A percentile compares a stretch with the other conserved stretches of the same genome.
Conservation (phyloP, 2,113 vertebrate species). For the Sarotherodon lohbergeri region DNA sequence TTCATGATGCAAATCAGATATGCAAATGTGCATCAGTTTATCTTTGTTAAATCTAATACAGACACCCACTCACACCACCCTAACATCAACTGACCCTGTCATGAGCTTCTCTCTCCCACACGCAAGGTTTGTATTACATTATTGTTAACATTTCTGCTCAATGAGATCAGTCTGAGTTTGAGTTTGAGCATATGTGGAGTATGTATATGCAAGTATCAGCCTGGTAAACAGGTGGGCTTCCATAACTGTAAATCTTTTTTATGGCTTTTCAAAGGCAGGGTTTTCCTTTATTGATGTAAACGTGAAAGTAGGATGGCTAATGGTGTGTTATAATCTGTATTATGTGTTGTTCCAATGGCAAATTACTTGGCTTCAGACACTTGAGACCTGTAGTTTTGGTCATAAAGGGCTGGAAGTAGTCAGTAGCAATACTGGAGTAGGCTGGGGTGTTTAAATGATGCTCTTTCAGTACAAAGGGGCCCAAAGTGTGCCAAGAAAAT, state of each 20-base stretch:
- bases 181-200: not conserved
- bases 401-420: not conserved
- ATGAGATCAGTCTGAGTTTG: not conserved
- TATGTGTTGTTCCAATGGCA: not conserved
- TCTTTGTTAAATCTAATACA: not conserved
- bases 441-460: not conserved
- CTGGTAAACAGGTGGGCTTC: not conserved
- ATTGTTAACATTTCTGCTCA: not conserved
- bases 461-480: not conserved
- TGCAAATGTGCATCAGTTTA: constrained; percentile 2
- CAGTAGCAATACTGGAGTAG: not conserved
- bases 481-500: not conserved
- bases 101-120: not conserved
- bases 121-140: not conserved
- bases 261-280: not conserved
- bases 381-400: not conserved
- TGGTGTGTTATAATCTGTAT: not conserved
- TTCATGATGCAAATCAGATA: constrained; percentile 35
- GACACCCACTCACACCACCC: not conserved
- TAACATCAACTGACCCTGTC: not conserved
- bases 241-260: not conserved
- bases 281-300: not conserved
- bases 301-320: not conserved
- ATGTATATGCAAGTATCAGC: not conserved
- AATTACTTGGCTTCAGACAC: not conserved